phyloP scores from a whole-genome alignment of 2,113 vertebrate genomes.

The Silurus meridionalis region DNA sequence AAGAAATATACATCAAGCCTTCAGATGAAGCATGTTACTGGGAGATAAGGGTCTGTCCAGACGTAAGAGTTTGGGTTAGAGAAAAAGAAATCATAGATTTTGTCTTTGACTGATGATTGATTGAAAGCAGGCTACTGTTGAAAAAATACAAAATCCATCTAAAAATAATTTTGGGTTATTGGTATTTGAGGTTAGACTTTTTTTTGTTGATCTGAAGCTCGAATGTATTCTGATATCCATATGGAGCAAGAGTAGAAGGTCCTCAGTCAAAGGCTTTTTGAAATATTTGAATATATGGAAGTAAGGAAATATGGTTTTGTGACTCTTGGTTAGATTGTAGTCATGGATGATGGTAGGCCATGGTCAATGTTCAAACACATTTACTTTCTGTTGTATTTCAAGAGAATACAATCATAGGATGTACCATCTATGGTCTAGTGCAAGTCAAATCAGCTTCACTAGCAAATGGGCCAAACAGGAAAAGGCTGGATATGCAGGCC shows the following conservation, averaged over 20 bases:
- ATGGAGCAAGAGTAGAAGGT: neutral
- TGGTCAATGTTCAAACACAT: neutral
- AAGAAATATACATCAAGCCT: neutral
- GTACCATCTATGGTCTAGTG: neutral
- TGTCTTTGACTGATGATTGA: neutral
- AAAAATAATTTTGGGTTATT: neutral
- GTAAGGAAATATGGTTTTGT: neutral
- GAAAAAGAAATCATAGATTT: neutral
- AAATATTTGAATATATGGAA: neutral
- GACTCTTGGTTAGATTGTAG: neutral
- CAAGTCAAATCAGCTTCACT: neutral
- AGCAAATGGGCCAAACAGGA: neutral
- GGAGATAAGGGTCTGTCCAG: neutral
- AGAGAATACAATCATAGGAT: neutral
- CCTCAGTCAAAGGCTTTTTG: neutral
- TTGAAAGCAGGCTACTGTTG: neutral
- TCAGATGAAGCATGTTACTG: constrained; percentile 10
- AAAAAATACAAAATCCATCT: neutral
- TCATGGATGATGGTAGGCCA: neutral
- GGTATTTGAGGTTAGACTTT: neutral
- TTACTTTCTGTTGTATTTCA: neutral
- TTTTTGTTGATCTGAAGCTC: neutral
- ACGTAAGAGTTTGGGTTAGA: neutral
- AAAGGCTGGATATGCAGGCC: neutral
- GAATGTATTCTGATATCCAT: neutral